Percentiles rank a stretch among this genome's conserved stretches.
Evolutionary conservation across 2,797 vertebrate genomes (phyloP).

Genomic region (Phaenicophaeus curvirostris): DNA sequence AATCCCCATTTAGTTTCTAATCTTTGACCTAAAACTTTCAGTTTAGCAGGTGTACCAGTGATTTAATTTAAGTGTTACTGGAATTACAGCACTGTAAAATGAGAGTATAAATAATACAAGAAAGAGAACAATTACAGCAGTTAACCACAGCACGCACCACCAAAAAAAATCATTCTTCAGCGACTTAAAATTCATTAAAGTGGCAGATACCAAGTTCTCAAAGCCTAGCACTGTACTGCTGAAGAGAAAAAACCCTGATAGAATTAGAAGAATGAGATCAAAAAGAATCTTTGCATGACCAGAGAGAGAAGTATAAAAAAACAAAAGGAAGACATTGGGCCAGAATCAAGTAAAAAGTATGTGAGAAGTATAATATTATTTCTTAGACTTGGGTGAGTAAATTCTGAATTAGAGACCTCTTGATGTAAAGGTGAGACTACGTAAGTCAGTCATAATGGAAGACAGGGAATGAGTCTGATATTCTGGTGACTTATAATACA

Average conservation of each 20-base stretch:
- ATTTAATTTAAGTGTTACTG: constrained; percentile 22
- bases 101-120: constrained; percentile 46
- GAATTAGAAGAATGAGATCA: background rate
- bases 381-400: background rate
- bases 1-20: background rate
- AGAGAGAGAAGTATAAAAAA: background rate
- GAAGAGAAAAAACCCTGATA: background rate
- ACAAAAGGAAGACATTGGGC: background rate
- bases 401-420: background rate
- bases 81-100: background rate
- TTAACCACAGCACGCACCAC: constrained; percentile 1
- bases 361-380: background rate
- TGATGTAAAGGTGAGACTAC: background rate
- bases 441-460: background rate
- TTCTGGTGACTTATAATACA: background rate
- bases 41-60: background rate
- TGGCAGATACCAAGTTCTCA: background rate
- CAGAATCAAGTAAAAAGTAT: background rate
- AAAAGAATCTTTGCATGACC: background rate
- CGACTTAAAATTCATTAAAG: background rate
- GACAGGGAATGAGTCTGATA: background rate
- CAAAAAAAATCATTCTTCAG: background rate
- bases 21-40: constrained; percentile 3
- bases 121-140: constrained; percentile 48
- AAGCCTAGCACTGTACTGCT: background rate